Base-by-base conservation (phyloP, 2,113 vertebrate genomes). In the Turnix velox region DNA sequence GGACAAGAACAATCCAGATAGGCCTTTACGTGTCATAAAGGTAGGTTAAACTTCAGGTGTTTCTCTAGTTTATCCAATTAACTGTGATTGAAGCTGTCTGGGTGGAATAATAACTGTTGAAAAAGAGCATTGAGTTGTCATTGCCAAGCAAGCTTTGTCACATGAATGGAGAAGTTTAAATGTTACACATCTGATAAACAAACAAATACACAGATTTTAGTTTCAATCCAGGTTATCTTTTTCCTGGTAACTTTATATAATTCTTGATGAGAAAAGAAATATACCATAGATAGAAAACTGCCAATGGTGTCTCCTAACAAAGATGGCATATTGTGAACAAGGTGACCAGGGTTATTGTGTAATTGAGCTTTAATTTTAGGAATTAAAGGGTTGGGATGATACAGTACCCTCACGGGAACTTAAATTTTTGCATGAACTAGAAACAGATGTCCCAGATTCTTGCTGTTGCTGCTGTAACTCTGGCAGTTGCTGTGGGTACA, bases 1-100 rank as follows among this genome's bases (percentile, higher is more conserved):
- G 98, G 99, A 99, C 97, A 99, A 97, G 95, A 99, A 98, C 97
- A 99, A 98, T 96, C 99, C 99, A n/a, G 86, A 98, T 96, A 98
- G 98, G 8, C 99, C 99, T 46, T 96, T 99, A 49, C 98, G 98
- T 67, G 92, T 97, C 40, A 92, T 99, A 96, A 99, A 99, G 99
- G 99, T 99, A 77, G 88, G 94, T 87, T 77, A 59, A 80, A 46
- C 33, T 88, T 91, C 45, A 52, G 6, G 45, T 63, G 10, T 43
- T 37, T 9, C 33, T 27, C 28, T 19, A 14, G n/a, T 84, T 88
- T 74, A 28, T 77, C 9, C 48, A 68, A 35, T 82, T 68, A 80
- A 37, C 9, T 0, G 18, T 80, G 63, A 7, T 28, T 79, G 16
- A 77, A 52, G 17, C 7, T 68, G 25, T 81, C 24, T 68, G 14